These are phyloP conservation scores for Prostheceraeus crozeri DNA, from an alignment of 2,888 invertebrate genomes.

Conservation along the genomic window DNA sequence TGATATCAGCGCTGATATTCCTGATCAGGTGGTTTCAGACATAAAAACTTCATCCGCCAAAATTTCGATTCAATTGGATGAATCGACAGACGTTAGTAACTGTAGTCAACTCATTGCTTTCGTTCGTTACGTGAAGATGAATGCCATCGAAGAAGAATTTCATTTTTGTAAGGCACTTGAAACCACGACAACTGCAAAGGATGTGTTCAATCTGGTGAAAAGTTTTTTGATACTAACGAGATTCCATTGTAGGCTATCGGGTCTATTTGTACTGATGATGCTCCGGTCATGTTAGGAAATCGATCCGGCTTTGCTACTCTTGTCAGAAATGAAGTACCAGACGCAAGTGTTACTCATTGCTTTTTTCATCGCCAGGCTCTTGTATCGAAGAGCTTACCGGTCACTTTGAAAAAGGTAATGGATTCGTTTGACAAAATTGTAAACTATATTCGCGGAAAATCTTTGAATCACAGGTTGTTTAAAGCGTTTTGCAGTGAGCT, in stretches of 20 bases:
- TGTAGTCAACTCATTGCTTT: slow-evolving; percentile 18
- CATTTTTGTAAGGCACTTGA: not conserved
- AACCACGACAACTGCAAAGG: not conserved
- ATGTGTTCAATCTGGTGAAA: not conserved
- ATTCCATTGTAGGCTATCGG: not conserved
- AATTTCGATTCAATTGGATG: not conserved
- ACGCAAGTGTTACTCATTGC: not conserved
- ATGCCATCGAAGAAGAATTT: slow-evolving; percentile 16
- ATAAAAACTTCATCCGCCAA: not conserved
- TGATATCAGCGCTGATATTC: slow-evolving; percentile 30
- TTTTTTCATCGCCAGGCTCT: not conserved
- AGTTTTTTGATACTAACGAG: not conserved
- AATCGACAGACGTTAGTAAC: slow-evolving; percentile 3
- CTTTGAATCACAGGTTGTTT: not conserved
- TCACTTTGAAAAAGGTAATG: not conserved
- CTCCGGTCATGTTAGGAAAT: not conserved
- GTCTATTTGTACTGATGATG: not conserved
- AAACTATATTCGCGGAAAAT: not conserved
- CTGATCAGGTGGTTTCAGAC: slow-evolving; percentile 21
- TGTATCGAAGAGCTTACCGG: not conserved
- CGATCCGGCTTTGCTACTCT: not conserved
- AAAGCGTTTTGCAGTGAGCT: not conserved
- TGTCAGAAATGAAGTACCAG: not conserved
- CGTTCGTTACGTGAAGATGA: not conserved
- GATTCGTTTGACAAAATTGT: not conserved